These are phyloP conservation scores for Prunella strophiata DNA, from an alignment of 2,797 vertebrate species.

Conservation along the genomic window DNA sequence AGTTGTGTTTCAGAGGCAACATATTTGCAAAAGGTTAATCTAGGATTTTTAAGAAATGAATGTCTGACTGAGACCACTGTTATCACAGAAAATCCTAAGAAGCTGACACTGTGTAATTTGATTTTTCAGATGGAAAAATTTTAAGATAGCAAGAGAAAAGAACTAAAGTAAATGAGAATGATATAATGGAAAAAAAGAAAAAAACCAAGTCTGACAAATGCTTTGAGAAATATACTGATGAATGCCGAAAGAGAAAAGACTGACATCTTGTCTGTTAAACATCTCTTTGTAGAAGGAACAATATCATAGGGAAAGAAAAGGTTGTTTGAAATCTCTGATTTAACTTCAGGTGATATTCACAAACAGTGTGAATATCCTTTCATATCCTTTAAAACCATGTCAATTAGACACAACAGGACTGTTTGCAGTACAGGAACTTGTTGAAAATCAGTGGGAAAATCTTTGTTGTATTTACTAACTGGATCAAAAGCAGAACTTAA, in stretches of 20 bases:
- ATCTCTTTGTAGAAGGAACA: not conserved
- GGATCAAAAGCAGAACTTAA: not conserved
- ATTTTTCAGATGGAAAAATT: slow-evolving; percentile 30
- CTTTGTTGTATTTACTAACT: not conserved
- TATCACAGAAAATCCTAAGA: slow-evolving; percentile 30
- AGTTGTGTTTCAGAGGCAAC: slow-evolving; percentile 2
- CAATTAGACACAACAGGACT: not conserved
- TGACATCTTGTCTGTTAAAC: not conserved
- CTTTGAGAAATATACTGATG: slow-evolving; percentile 15
- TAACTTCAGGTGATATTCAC: slow-evolving; percentile 21
- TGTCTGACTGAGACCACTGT: not conserved
- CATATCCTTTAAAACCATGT: not conserved
- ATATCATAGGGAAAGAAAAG: not conserved
- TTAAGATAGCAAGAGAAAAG: slow-evolving; percentile 29
- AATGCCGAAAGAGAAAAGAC: slow-evolving; percentile 1
- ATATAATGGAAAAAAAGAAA: not conserved
- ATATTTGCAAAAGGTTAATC: slow-evolving; percentile 21
- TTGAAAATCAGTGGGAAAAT: not conserved
- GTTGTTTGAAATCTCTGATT: not conserved
- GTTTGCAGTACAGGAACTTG: not conserved
- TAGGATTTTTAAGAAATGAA: slow-evolving; percentile 21
- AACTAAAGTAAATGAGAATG: slow-evolving; percentile 36
- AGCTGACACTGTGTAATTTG: slow-evolving; percentile 12
- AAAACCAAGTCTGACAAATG: slow-evolving; percentile 8
- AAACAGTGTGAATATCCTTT: not conserved